A percentile compares a stretch with the other conserved stretches of the same genome.
These are phyloP conservation scores for Rhingia rostrata DNA, from an alignment of 2,888 invertebrate species.

Conservation along the genomic window DNA sequence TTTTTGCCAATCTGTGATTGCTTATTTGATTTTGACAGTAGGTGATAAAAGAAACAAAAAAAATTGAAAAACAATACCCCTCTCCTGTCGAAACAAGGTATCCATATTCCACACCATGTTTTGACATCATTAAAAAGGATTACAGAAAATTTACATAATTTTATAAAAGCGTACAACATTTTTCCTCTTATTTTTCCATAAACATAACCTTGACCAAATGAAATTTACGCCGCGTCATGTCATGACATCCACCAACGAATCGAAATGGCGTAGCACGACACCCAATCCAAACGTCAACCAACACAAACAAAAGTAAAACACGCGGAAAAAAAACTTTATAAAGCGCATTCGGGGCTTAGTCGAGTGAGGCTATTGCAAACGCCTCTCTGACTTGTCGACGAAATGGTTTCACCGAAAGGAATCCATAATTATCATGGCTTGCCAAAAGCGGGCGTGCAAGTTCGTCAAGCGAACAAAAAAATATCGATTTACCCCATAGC, in stretches of 20 bases:
- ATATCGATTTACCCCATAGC: constrained; percentile 20
- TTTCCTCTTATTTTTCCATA: not conserved
- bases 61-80: not conserved
- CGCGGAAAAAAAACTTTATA: not conserved
- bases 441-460: not conserved
- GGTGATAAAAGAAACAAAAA: not conserved
- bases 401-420: constrained; percentile 4
- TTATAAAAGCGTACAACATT: not conserved
- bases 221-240: constrained; percentile 2
- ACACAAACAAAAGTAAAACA: not conserved
- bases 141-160: constrained; percentile 21
- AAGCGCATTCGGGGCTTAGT: not conserved
- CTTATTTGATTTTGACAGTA: not conserved
- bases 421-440: constrained; percentile 20
- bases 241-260: not conserved
- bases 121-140: constrained; percentile 19
- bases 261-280: not conserved
- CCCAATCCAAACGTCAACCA: not conserved
- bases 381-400: constrained; percentile 1
- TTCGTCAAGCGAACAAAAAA: constrained; percentile 2
- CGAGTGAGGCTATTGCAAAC: constrained; percentile 6
- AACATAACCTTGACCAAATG: constrained; percentile 29
- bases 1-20: constrained; percentile 16
- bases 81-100: not conserved
- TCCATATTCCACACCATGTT: not conserved